phyloP scores from a whole-genome alignment of 2,888 invertebrate genomes.

The Anoplius nigerrimus region DNA sequence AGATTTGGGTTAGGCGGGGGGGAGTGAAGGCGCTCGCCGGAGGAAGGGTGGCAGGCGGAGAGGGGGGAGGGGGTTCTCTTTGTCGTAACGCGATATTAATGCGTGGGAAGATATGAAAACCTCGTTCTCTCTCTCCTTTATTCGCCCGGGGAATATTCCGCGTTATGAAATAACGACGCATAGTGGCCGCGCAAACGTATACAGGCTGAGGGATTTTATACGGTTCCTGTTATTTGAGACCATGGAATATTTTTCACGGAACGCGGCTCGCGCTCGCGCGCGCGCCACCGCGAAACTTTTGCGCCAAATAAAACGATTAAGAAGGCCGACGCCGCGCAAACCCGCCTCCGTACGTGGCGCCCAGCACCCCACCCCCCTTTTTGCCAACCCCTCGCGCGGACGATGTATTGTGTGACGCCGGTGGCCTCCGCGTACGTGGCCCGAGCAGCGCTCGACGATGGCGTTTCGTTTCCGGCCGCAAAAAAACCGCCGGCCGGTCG shows the following conservation, averaged over 20 bases:
- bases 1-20: too few relatives aligned
- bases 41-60: too few relatives aligned
- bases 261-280: constrained; percentile 22
- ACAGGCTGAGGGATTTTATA: constrained; percentile 41
- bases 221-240: constrained; percentile 28
- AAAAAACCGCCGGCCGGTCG: too few relatives aligned
- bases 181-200: constrained; percentile 20
- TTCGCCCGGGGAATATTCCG: constrained; percentile 27
- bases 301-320: constrained; percentile 41
- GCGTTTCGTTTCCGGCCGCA: too few relatives aligned
- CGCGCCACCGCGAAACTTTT: constrained; percentile 28
- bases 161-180: constrained; percentile 52
- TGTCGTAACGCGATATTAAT: constrained; percentile 52
- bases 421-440: too few relatives aligned
- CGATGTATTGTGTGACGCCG: too few relatives aligned
- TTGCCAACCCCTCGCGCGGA: too few relatives aligned
- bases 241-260: constrained; percentile 44
- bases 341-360: too few relatives aligned
- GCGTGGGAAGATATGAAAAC: constrained; percentile 51
- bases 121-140: constrained; percentile 45
- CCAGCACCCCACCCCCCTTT: too few relatives aligned
- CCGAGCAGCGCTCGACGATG: too few relatives aligned
- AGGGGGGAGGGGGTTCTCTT: constrained; percentile 37
- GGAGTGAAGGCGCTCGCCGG: too few relatives aligned
- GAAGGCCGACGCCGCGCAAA: constrained; percentile 20